A percentile compares a stretch with the other conserved stretches of the same genome.
Evolutionary conservation across 1,140 invertebrate species (phyloP).

Genomic region (Sminthurides bifidus): DNA sequence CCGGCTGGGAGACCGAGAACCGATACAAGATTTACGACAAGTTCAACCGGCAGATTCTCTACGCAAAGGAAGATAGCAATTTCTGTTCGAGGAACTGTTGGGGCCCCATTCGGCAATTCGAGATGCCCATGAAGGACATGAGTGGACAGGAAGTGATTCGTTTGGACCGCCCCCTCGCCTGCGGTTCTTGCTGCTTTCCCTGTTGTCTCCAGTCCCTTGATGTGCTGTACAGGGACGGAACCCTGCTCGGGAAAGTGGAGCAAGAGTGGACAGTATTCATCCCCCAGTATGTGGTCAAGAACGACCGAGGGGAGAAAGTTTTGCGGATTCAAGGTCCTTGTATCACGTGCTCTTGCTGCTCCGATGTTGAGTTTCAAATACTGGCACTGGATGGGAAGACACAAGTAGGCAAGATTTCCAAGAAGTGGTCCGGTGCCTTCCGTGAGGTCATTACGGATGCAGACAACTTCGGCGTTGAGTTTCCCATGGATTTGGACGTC

Average conservation of each 20-base stretch:
- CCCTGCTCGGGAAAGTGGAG: constrained; percentile 48
- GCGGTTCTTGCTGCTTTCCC: constrained; percentile 64
- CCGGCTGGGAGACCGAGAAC: constrained; percentile 31
- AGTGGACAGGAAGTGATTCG: constrained; percentile 67
- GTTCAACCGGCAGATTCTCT: constrained; percentile 68
- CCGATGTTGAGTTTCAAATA: constrained; percentile 58
- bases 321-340: constrained; percentile 71
- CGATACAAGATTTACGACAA: constrained; percentile 37
- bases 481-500: constrained; percentile 66
- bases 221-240: constrained; percentile 18
- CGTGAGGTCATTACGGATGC: constrained; percentile 53
- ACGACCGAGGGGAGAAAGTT: constrained; percentile 60
- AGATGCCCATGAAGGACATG: constrained; percentile 74
- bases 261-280: constrained; percentile 62
- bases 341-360: constrained; percentile 64
- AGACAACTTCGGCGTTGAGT: constrained; percentile 59
- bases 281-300: constrained; percentile 61
- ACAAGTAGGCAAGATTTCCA: constrained; percentile 52
- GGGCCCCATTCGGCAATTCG: constrained; percentile 64
- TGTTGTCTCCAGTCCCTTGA: constrained; percentile 59
- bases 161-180: constrained; percentile 58
- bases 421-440: constrained; percentile 58
- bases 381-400: background rate
- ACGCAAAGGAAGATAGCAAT: constrained; percentile 69
- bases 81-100: constrained; percentile 59